Evolutionary conservation across 2,797 vertebrate genomes (phyloP).

Genomic region (Hozukius guyotensis): DNA sequence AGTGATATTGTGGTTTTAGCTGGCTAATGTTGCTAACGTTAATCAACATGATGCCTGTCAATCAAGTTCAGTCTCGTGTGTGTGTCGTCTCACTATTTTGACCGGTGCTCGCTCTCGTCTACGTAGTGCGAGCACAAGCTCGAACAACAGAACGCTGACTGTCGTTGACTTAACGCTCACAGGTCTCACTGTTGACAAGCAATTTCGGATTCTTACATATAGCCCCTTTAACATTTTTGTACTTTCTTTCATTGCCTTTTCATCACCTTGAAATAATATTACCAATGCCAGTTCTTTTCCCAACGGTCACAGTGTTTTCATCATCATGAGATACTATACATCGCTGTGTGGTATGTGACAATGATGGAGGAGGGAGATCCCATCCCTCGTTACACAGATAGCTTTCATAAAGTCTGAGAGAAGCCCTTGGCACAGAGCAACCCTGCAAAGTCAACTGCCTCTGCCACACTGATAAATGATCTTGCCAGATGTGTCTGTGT

Average conservation of each 20-base stretch:
- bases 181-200: too few relatives aligned
- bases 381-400: slow-evolving; percentile 4
- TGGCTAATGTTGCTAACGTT: too few relatives aligned
- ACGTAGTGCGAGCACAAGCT: too few relatives aligned
- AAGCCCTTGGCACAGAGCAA: slow-evolving; percentile 51
- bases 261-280: neutral
- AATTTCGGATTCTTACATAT: too few relatives aligned
- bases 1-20: too few relatives aligned
- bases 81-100: too few relatives aligned
- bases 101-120: too few relatives aligned
- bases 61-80: too few relatives aligned
- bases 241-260: neutral
- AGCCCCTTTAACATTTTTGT: neutral
- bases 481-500: slow-evolving; percentile 16
- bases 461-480: slow-evolving; percentile 56
- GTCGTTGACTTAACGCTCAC: too few relatives aligned
- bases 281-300: neutral
- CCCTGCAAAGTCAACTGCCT: slow-evolving; percentile 67
- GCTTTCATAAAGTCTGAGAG: slow-evolving; percentile 47
- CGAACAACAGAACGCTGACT: too few relatives aligned
- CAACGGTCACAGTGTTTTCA: slow-evolving; percentile 9
- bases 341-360: slow-evolving; percentile 13
- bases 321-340: neutral
- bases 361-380: slow-evolving; percentile 30
- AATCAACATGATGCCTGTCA: too few relatives aligned